Percentiles rank a stretch among this genome's conserved stretches.
These are phyloP conservation scores for Drosophila serrata DNA, from an alignment of 1,140 invertebrate species.

Conservation along the genomic window DNA sequence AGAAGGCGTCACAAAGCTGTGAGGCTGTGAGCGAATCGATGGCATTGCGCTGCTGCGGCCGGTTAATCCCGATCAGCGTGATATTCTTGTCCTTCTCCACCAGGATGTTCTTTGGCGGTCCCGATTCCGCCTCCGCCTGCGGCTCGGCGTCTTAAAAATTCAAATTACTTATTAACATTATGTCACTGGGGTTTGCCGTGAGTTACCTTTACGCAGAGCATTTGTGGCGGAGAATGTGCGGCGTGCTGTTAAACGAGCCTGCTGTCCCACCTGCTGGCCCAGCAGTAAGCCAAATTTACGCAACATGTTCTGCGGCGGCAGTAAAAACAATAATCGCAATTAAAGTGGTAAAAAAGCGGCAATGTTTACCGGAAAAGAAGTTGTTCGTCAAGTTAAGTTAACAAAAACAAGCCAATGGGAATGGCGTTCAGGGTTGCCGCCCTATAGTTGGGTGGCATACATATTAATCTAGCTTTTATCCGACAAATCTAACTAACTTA, in stretches of 20 bases:
- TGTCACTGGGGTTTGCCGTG: slow-evolving; percentile 38
- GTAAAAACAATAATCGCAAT: background rate
- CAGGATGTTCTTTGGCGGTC: slow-evolving; percentile 47
- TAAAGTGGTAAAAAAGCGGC: background rate
- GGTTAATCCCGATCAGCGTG: slow-evolving; percentile 94
- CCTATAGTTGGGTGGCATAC: background rate
- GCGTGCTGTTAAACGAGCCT: slow-evolving; percentile 28
- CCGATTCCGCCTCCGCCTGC: slow-evolving; percentile 20
- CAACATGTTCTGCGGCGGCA: slow-evolving; percentile 43
- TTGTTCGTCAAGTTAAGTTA: slow-evolving; percentile 18
- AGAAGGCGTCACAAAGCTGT: slow-evolving; percentile 90
- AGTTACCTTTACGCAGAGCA: slow-evolving; percentile 54
- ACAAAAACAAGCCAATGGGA: slow-evolving; percentile 37
- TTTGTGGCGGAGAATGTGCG: slow-evolving; percentile 49
- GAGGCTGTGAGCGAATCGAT: slow-evolving; percentile 89
- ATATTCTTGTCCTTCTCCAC: slow-evolving; percentile 87
- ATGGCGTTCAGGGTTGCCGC: slow-evolving; percentile 19
- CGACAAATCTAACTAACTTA: too few relatives aligned
- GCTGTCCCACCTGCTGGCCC: slow-evolving; percentile 31
- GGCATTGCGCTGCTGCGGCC: slow-evolving; percentile 93
- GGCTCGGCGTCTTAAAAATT: slow-evolving; percentile 41
- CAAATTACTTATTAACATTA: slow-evolving; percentile 38
- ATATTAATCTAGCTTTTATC: background rate
- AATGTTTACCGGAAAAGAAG: slow-evolving; percentile 23
- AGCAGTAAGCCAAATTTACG: slow-evolving; percentile 46